These are phyloP conservation scores for Campylorhamphus procurvoides DNA, from an alignment of 2,113 vertebrate species.

Conservation along the genomic window DNA sequence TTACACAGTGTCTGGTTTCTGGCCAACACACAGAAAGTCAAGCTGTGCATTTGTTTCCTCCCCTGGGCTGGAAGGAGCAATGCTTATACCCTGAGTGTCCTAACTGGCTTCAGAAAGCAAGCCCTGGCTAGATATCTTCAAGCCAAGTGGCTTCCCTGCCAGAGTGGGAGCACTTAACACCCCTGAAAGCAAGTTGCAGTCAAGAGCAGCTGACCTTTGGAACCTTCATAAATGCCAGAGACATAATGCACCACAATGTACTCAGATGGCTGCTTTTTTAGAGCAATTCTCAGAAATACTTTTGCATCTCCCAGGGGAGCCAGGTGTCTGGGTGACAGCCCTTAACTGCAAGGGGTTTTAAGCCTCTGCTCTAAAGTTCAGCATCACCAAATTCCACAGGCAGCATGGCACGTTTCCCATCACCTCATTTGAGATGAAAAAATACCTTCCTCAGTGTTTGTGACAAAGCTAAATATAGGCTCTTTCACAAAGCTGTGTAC, in stretches of 20 bases:
- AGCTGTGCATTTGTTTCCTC: neutral
- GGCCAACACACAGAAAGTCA: neutral
- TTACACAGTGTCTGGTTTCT: constrained; percentile 34
- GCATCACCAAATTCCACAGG: neutral
- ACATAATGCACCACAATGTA: fast-evolving
- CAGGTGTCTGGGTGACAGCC: neutral
- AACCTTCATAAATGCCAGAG: neutral
- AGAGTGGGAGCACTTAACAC: neutral
- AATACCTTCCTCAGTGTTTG: neutral
- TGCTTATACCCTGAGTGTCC: neutral
- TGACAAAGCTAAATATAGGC: neutral
- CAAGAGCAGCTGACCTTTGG: neutral
- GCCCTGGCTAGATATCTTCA: neutral
- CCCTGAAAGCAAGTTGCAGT: neutral
- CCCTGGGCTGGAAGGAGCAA: neutral
- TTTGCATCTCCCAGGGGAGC: neutral
- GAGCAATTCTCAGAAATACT: neutral
- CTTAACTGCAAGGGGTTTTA: neutral
- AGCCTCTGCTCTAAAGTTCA: neutral
- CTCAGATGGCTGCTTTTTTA: neutral
- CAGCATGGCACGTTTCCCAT: neutral
- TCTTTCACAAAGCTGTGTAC: neutral
- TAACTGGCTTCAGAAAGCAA: neutral
- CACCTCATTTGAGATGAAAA: neutral
- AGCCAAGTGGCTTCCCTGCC: neutral